These are phyloP conservation scores for Catonia carolina DNA, from an alignment of 2,888 invertebrate genomes.

Conservation along the genomic window DNA sequence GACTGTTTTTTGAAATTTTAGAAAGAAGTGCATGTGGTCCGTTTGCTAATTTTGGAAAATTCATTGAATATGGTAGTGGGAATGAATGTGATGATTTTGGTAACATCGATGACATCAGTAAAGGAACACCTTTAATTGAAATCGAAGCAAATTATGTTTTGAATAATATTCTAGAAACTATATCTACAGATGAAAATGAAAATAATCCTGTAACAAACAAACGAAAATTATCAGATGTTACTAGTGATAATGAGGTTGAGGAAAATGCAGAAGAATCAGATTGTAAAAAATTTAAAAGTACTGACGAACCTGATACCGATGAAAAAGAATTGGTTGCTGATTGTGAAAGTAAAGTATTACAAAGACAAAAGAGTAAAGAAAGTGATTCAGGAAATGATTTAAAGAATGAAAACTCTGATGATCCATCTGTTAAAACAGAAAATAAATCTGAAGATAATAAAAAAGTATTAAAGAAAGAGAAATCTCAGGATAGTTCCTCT, in stretches of 20 bases:
- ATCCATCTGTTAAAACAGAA: slow-evolving; percentile 9
- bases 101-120: slow-evolving; percentile 39
- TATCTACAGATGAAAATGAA: not conserved
- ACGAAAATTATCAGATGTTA: not conserved
- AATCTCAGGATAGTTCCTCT: slow-evolving; percentile 13
- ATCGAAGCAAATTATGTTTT: not conserved
- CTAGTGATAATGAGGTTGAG: not conserved
- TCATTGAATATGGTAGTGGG: slow-evolving; percentile 1
- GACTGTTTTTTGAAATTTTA: slow-evolving; percentile 53
- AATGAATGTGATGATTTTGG: not conserved
- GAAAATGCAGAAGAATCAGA: not conserved
- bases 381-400: not conserved
- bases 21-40: slow-evolving; percentile 46
- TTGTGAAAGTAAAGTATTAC: not conserved
- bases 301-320: not conserved
- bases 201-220: not conserved
- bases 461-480: not conserved
- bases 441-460: slow-evolving; percentile 15
- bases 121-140: slow-evolving; percentile 39
- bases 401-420: slow-evolving; percentile 16
- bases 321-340: not conserved
- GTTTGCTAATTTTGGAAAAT: slow-evolving; percentile 39
- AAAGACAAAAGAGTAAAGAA: slow-evolving; percentile 7
- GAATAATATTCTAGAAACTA: not conserved
- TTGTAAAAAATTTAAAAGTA: not conserved